Percentiles rank a stretch among this genome's conserved stretches.
Conservation (phyloP, 2,888 invertebrate genomes). For the Congeria kusceri region DNA sequence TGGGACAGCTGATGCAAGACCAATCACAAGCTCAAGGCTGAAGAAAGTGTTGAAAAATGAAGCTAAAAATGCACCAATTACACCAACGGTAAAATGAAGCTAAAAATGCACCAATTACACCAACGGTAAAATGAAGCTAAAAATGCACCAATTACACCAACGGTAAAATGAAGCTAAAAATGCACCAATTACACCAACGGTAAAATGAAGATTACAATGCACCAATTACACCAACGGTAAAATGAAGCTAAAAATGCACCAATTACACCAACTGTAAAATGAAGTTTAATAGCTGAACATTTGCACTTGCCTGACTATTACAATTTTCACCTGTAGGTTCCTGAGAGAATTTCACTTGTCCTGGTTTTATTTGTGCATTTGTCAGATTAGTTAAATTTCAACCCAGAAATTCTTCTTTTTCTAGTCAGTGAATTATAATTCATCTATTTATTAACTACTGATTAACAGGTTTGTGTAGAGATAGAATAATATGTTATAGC, state of each 20-base stretch:
- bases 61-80: conserved; percentile 60
- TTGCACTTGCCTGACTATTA: too few species aligned
- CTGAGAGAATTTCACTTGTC: too few species aligned
- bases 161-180: conserved; percentile 51
- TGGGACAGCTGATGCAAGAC: conserved; percentile 61
- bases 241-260: too few species aligned
- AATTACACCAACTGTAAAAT: too few species aligned
- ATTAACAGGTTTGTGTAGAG: too few species aligned
- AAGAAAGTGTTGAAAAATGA: conserved; percentile 65
- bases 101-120: conserved; percentile 63
- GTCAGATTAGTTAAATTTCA: too few species aligned
- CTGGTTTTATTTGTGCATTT: too few species aligned
- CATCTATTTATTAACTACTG: too few species aligned
- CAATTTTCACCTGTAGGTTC: too few species aligned
- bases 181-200: too few species aligned
- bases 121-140: conserved; percentile 66
- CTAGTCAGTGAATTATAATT: background rate
- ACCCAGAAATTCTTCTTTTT: background rate
- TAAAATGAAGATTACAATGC: conserved; percentile 60
- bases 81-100: conserved; percentile 65
- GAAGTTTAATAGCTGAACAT: too few species aligned
- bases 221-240: conserved; percentile 71
- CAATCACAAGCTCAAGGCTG: conserved; percentile 69
- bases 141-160: conserved; percentile 66
- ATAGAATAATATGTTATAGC: too few species aligned